Evolutionary conservation across 2,888 invertebrate species (phyloP), one percentile per base, ranked within the genome.

Genomic region (Ferdinandea cuprea): DNA sequence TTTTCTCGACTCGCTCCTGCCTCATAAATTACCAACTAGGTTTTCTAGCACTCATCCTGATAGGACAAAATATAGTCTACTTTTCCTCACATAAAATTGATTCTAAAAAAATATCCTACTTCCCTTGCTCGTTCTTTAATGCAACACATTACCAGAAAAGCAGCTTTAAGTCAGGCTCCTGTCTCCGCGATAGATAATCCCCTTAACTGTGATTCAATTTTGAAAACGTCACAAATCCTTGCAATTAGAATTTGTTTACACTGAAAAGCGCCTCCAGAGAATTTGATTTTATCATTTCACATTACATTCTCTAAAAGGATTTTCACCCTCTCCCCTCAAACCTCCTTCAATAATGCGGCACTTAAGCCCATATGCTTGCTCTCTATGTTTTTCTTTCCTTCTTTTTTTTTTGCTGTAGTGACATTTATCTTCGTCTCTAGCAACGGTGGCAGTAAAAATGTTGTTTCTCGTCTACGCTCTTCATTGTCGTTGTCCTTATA

Each of bases 171-270:
- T 25, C 25, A 25, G 25, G 3, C 5, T 35, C 35, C 35, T 7
- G 2, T 35, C 35, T 7, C 25, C n/a, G n/a, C n/a, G n/a, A n/a
- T n/a, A 25, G 25, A 3, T 25, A 56, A 42, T 40, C 30, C 30
- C 30, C 30, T 28, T 19, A 19, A 66, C 28, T 52, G 11, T 1
- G 25, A 54, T 17, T n/a, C 42, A 61, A 25, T 71, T 44, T 7
- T 35, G 13, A 52, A 72, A 28, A 35, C 44, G 35, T 19, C 72
- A 52, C 37, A 46, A 72, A 72, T 72, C 72, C 54, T 1, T 25
- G 72, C 54, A 63, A 72, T 72, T 63, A 63, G 72, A 63, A 42
- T 72, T 61, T 54, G 44, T 61, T 72, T 72, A 61, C 72, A 52
- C 61, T 44, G 44, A 50, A 48, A 71, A 71, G 50, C 50, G 71